Evolutionary conservation across 1,140 invertebrate species (phyloP).

Genomic region (Capitella teleta): DNA sequence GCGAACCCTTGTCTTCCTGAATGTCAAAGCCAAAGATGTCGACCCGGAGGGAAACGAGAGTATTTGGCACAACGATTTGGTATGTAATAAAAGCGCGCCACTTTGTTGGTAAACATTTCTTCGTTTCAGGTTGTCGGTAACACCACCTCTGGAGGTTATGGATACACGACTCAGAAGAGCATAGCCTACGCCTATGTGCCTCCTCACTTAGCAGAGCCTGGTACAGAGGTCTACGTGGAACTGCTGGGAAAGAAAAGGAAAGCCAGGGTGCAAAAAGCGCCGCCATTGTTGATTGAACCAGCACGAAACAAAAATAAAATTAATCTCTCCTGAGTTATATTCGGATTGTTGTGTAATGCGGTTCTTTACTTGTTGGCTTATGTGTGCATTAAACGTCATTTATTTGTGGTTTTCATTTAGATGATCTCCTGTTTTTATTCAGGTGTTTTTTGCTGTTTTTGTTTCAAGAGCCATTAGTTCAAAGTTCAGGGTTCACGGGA

Average conservation of each 20-base stretch:
- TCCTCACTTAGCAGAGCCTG: slow-evolving; percentile 19
- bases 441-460: no score
- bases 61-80: slow-evolving; percentile 17
- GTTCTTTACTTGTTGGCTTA: no score
- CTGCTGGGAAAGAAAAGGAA: slow-evolving; percentile 21
- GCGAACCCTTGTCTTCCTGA: slow-evolving; percentile 21
- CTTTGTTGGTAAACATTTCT: neutral
- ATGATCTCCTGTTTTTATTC: no score
- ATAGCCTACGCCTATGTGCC: slow-evolving; percentile 37
- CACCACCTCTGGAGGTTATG: slow-evolving; percentile 35
- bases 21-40: slow-evolving; percentile 25
- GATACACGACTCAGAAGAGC: slow-evolving; percentile 20
- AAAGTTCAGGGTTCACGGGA: no score
- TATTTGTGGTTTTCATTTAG: no score
- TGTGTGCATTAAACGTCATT: no score
- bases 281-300: slow-evolving; percentile 11
- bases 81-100: neutral
- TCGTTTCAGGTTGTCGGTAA: slow-evolving; percentile 30
- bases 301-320: slow-evolving; percentile 5
- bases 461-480: no score
- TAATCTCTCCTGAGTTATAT: no score
- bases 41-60: slow-evolving; percentile 31
- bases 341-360: no score
- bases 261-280: slow-evolving; percentile 18
- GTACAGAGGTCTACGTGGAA: slow-evolving; percentile 27